phyloP scores from a whole-genome alignment of 2,113 vertebrate species.

The Vicugna pacos region DNA sequence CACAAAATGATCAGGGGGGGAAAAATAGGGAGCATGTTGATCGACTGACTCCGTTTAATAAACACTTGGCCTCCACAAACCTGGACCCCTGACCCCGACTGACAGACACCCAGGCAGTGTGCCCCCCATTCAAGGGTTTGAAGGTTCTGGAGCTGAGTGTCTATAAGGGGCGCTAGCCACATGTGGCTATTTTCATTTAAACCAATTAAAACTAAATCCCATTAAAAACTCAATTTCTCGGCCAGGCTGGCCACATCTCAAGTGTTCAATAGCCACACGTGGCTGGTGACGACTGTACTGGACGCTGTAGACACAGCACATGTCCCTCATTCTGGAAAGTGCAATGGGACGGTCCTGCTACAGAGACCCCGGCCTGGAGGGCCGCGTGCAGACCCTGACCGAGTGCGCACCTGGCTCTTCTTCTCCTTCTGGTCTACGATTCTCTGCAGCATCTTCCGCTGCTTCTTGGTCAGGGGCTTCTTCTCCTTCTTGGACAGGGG shows the following conservation, averaged over 20 bases:
- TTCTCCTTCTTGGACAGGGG: constrained; percentile 81
- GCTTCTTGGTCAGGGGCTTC: constrained; percentile 93
- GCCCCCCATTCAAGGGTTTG: not conserved
- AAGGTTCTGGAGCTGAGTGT: not conserved
- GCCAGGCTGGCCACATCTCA: not conserved
- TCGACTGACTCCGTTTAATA: fast-evolving
- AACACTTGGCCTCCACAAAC: not conserved
- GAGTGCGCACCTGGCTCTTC: constrained; percentile 89
- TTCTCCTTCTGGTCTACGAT: constrained; percentile 96
- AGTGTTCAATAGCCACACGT: fast-evolving
- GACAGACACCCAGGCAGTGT: not conserved
- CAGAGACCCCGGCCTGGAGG: fast-evolving
- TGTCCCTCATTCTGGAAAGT: not conserved
- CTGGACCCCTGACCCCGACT: not conserved
- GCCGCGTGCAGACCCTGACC: fast-evolving
- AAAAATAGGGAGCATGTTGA: not conserved
- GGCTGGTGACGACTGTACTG: not conserved
- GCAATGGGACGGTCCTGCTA: fast-evolving
- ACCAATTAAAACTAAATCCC: not conserved
- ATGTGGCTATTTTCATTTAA: not conserved
- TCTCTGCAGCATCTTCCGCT: constrained; percentile 93
- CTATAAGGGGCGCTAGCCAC: fast-evolving
- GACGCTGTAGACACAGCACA: fast-evolving
- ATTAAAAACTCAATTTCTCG: not conserved
- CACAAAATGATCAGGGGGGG: not conserved